Evolutionary conservation across 2,888 invertebrate genomes (phyloP), one percentile per base, ranked within the genome.

Genomic region (Stratiomys singularior): DNA sequence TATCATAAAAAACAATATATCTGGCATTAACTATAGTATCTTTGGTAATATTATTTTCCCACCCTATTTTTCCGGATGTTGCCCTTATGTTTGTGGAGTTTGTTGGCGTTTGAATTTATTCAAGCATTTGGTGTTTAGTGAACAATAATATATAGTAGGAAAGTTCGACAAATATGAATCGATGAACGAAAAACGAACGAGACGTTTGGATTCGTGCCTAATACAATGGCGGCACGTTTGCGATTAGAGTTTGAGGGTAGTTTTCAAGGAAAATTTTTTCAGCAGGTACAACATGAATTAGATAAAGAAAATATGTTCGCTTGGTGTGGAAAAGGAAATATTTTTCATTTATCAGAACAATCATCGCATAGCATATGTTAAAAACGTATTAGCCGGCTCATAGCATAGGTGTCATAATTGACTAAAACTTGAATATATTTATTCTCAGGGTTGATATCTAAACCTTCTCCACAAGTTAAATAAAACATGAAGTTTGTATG

Each of bases 1-100:
- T 78, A 79, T 74, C 58, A 78, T 79, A 79, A 79, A 79, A 79
- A 77, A 77, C 64, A 77, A 77, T 77, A 64, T 74, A 63, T 72
- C 72, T 23, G 9, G 15, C 72, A 72, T 58, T 69, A 47, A 44
- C 28, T 23, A 47, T 15, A 69, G 47, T 23, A 69, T 47, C 25
- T 9, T 69, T 69, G 25, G 46, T 47, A 47, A 27, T 69, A 27
- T 47, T 47, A 5, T 44, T 64, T 30, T 30, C 64, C 18, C 64
- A 30, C 64, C 64, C 30, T 64, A 64, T 30, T 64, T 15, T 66
- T 5, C 23, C 7, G 71, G 25, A n/a, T 72, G 21, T 30, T 18
- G 4, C n/a, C n/a, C n/a, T n/a, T n/a, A 11, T 28, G 27, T 15
- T 18, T 2, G 2, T 52, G 21, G n/a, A 21, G 27, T 1, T 27